These are phyloP conservation scores for Parnassius glacialis DNA, from an alignment of 2,888 invertebrate genomes.

Conservation along the genomic window DNA sequence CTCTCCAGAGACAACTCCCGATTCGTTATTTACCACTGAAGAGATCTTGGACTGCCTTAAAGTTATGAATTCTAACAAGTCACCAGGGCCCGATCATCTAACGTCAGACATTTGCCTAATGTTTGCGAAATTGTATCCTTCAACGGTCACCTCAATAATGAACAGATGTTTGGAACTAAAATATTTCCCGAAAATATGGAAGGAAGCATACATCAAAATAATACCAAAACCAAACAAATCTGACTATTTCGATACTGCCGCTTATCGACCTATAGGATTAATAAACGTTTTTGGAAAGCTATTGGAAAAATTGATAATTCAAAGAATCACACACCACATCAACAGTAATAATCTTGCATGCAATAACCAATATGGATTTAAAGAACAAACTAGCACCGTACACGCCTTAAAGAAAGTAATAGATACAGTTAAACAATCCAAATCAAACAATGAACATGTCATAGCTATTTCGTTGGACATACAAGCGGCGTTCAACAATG, in stretches of 20 bases:
- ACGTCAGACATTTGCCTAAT: conserved; percentile 1
- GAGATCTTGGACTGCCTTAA: conserved; percentile 26
- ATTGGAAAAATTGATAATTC: conserved; percentile 24
- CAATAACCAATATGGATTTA: background rate
- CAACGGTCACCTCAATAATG: background rate
- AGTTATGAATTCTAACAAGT: conserved; percentile 28
- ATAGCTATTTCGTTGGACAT: background rate
- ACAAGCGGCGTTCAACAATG: background rate
- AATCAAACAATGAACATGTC: background rate
- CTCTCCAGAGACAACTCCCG: too few species aligned
- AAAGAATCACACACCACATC: background rate
- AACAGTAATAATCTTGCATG: background rate
- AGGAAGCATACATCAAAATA: conserved; percentile 28
- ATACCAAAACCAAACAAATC: conserved; percentile 35
- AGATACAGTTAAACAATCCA: background rate
- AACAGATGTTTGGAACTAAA: conserved; percentile 21
- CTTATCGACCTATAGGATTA: conserved; percentile 35
- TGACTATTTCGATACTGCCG: conserved; percentile 11
- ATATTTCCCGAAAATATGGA: conserved; percentile 29
- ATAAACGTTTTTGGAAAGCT: conserved; percentile 32
- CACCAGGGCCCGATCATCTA: conserved; percentile 13
- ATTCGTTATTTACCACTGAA: background rate
- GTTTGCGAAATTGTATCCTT: background rate
- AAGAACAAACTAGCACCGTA: background rate
- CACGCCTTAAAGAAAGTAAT: background rate